Evolutionary conservation across 64 coral and sea anemone genomes (phyloP).

Genomic region (Montipora cactus): DNA sequence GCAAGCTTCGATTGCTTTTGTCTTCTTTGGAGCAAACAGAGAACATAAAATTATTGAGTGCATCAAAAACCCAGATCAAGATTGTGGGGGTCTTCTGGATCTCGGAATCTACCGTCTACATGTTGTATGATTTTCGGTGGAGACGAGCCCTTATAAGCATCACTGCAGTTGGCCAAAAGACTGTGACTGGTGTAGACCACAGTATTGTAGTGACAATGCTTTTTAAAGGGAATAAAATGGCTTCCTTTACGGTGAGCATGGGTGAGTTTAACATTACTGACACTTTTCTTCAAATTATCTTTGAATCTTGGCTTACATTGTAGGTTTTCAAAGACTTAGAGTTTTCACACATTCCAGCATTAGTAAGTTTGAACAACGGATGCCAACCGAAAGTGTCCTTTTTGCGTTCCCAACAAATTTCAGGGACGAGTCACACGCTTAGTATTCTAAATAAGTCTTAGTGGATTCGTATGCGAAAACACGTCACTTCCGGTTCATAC

Average conservation of each 20-base stretch:
- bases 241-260: conserved; percentile 72
- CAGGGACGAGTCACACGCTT: no score
- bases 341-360: no score
- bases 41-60: conserved; percentile 26
- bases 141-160: conserved; percentile 76
- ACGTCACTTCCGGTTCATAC: no score
- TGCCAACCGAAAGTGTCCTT: no score
- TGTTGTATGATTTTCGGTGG: conserved; percentile 82
- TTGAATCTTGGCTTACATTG: no score
- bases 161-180: conserved; percentile 75
- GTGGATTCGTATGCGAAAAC: no score
- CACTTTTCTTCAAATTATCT: no score
- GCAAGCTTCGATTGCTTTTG: conserved; percentile 72
- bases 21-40: conserved; percentile 68
- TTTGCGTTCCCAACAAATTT: no score
- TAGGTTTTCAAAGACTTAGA: no score
- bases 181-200: conserved; percentile 78
- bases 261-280: conserved; percentile 32
- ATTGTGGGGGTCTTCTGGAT: conserved; percentile 80
- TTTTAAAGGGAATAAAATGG: conserved; percentile 69
- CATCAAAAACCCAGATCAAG: conserved; percentile 57
- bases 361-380: no score
- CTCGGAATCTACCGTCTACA: conserved; percentile 84
- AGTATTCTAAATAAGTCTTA: no score
- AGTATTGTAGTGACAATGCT: conserved; percentile 75